Percentiles rank a stretch among this genome's conserved stretches.
phyloP scores from a whole-genome alignment of 2,888 invertebrate genomes.

The Tetrapedia diversipes region DNA sequence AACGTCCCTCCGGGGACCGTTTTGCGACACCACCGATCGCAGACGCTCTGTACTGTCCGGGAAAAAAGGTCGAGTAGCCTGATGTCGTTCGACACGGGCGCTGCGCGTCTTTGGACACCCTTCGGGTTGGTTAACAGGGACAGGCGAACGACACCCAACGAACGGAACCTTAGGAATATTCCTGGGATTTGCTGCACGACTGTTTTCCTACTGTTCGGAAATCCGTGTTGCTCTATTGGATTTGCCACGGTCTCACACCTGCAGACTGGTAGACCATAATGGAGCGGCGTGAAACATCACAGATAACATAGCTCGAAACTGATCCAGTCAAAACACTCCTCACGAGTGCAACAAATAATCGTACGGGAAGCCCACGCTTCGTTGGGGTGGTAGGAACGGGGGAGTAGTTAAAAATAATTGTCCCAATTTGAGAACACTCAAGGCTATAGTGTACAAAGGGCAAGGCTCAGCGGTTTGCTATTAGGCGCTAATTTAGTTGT shows the following conservation, averaged over 20 bases:
- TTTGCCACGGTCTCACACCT: not conserved
- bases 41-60: conserved; percentile 34
- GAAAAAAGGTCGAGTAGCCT: conserved; percentile 2
- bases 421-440: conserved; percentile 50
- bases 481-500: conserved; percentile 71
- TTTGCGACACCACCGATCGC: conserved; percentile 66
- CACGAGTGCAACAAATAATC: not conserved
- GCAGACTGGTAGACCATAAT: not conserved
- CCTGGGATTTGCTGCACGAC: too few relatives aligned
- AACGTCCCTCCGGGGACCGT: conserved; percentile 66
- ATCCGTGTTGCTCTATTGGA: not conserved
- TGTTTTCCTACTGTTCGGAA: not conserved
- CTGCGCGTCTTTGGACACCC: not conserved
- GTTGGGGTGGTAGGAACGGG: too few relatives aligned
- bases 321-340: not conserved
- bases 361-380: not conserved
- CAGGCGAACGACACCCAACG: not conserved
- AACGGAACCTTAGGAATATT: not conserved
- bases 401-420: conserved; percentile 19
- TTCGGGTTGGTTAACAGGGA: too few relatives aligned
- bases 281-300: not conserved
- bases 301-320: not conserved
- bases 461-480: conserved; percentile 54
- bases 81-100: not conserved
- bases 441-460: conserved; percentile 7